Base-by-base conservation (phyloP, 1,140 invertebrate species). In the Tribolium madens region DNA sequence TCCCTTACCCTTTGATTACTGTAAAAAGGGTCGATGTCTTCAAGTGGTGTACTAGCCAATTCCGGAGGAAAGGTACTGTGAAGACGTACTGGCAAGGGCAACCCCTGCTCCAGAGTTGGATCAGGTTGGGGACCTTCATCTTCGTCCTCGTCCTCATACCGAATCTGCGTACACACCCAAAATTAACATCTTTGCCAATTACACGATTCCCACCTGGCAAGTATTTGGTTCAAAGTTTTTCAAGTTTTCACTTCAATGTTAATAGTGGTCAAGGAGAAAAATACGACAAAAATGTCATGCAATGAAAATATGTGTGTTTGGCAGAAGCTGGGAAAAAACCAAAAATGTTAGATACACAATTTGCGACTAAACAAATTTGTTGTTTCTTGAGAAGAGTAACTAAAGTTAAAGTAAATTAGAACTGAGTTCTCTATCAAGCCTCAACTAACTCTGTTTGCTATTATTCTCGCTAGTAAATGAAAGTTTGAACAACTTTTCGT, bases 101-200 rank as follows among this genome's bases (percentile, higher is more conserved):
- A 91, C 84, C 96, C 96, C 89, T 96, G 95, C 89, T 97, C 96
- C 89, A 97, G 90, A 87, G 94, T 95, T 82, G 94, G 91, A 89
- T 97, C 96, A 85, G 96, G 94, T 89, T 96, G 94, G 85, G 95
- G 95, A 86, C 94, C 95, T 91, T 97, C 95, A 91, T 97, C 95
- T 90, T 96, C 95, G 89, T 97, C 96, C 89, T 97, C 95, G 89
- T 97, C 95, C 88, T 97, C 95, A 90, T 96, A 96, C 88, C 94
- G 94, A 89, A 95, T 92, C 95, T 97, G 80, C 70, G 77, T 57
- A 31, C 52, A 73, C 42, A 31, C 42, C 18, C 18, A 47, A 14
- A 42, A 42, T 68, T 48, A 26, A 3, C 12, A 6, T 1, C 1
- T 10, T n/a, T 14, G 10, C 36, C 2, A 36, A 15, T 2, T 42